Base-by-base conservation (phyloP, 2,888 invertebrate species). In the Tiliacea citrago region DNA sequence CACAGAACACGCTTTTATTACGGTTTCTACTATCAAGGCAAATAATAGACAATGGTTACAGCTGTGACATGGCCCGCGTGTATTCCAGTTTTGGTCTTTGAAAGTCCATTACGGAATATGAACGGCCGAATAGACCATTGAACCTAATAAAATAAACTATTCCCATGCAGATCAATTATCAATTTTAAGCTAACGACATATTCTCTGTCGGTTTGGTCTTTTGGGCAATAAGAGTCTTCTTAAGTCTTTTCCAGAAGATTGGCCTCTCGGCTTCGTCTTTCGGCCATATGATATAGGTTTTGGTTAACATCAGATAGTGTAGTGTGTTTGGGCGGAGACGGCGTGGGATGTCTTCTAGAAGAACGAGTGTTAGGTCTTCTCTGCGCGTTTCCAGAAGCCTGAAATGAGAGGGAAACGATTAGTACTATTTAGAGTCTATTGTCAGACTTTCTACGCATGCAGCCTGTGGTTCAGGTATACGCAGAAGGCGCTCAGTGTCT, bases 231-330 rank as follows among this genome's bases (percentile, higher is more conserved):
- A 96, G 79, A 35, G 94, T 94, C 79, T 93, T 95, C 79, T 94
- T 94, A 12, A 97, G 78, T 73, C 97, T 87, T 78, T 89, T 94
- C 97, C 97, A 97, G 86, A 97, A 97, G 1, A 93, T 29, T 0
- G 77, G 81, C 35, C 90, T 88, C 7, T 95, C 95, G 0, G 86
- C 73, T 18, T 92, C 88, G 0, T 92, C 89, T 61, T 94, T 92
- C 0, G 97, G 97, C 98, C 98, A 98, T 18, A 97, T 97, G 24
- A 98, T 97, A 88, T 98, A 98, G 0, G 98, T 98, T 86, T 97
- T 97, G 0, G 97, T 97, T 61, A 97, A 92, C 97, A 98, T 97
- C 45, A 98, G 91, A 82, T 97, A 97, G 78, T 97, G 97, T 0
- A 98, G 91, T 0, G 97, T 97, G 85, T 97, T 97, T 0, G 97